Evolutionary conservation across 2,113 vertebrate genomes (phyloP).

Genomic region (Psammodynastes pulverulentus): DNA sequence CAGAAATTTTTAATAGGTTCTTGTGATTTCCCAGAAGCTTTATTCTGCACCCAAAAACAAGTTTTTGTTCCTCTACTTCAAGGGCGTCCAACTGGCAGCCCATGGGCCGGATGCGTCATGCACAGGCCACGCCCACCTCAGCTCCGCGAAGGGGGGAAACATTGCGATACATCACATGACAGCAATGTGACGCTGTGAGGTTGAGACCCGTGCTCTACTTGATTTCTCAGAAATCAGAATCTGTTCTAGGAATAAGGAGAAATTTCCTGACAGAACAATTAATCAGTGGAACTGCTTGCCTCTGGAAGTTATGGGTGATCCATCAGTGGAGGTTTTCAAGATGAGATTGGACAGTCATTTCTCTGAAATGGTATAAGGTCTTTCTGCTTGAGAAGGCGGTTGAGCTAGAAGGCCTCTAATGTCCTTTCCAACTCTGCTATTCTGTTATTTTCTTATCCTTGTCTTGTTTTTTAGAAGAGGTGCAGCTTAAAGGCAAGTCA

Average conservation of each 20-base stretch:
- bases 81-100: too few relatives aligned
- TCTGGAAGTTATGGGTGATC: background rate
- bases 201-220: background rate
- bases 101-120: too few relatives aligned
- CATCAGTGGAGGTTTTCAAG: background rate
- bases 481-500: too few relatives aligned
- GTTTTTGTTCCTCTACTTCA: background rate
- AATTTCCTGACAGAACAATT: background rate
- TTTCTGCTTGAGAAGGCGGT: background rate
- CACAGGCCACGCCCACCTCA: too few relatives aligned
- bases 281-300: background rate
- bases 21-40: background rate
- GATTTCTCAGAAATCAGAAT: background rate
- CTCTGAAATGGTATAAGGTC: background rate
- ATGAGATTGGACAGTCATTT: background rate
- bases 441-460: background rate
- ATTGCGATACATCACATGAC: too few relatives aligned
- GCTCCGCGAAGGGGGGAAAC: too few relatives aligned
- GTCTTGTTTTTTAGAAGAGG: background rate
- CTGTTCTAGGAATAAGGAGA: background rate
- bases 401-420: background rate
- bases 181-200: too few relatives aligned
- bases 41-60: background rate
- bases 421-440: background rate
- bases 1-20: background rate